These are phyloP conservation scores for Albula glossodonta DNA, from an alignment of 2,113 vertebrate species.

Conservation along the genomic window DNA sequence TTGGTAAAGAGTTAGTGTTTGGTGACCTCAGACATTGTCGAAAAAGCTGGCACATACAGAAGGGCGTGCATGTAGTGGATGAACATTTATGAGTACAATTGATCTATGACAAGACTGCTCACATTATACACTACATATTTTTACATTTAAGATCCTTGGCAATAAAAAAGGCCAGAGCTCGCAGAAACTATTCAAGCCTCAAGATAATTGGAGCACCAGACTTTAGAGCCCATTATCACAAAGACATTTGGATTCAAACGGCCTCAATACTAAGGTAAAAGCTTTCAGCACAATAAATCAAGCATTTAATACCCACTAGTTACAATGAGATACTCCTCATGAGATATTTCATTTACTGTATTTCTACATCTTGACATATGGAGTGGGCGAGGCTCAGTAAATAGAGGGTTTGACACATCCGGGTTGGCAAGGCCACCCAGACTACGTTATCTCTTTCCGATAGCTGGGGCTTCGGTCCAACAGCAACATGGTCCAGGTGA, in stretches of 20 bases:
- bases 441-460: neutral
- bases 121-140: neutral
- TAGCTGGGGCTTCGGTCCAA: neutral
- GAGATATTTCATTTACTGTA: neutral
- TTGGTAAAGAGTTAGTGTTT: neutral
- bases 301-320: neutral
- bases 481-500: neutral
- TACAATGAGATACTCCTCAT: neutral
- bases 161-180: neutral
- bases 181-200: neutral
- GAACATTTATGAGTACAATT: neutral
- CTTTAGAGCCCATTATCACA: neutral
- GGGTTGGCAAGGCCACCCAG: slow-evolving; percentile 2
- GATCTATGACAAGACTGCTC: neutral
- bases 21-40: neutral
- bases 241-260: slow-evolving; percentile 2
- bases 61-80: neutral
- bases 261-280: neutral
- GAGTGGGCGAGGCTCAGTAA: neutral
- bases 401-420: neutral
- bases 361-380: neutral
- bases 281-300: neutral
- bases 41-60: neutral
- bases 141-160: neutral
- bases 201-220: neutral